Percentiles rank a stretch among this genome's conserved stretches.
phyloP scores from a whole-genome alignment of 2,113 vertebrate species.

The Oceanites oceanicus region DNA sequence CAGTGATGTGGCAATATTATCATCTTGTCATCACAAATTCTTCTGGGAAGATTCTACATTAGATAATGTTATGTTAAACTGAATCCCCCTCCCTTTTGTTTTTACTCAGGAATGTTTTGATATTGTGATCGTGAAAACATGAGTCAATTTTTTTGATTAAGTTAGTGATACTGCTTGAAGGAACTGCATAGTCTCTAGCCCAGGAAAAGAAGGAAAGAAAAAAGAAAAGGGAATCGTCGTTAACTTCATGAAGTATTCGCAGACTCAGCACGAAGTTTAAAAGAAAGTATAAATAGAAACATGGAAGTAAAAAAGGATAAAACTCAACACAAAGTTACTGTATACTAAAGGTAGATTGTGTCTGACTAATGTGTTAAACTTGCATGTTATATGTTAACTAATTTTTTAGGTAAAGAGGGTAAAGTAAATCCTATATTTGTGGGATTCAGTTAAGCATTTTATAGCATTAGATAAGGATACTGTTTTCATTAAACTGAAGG shows the following conservation, averaged over 20 bases:
- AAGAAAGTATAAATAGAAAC: background rate
- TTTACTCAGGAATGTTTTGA: conserved; percentile 5
- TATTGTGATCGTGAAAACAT: background rate
- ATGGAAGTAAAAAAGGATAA: background rate
- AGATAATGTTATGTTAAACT: conserved; percentile 21
- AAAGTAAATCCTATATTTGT: background rate
- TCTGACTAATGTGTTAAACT: background rate
- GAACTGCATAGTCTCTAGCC: background rate
- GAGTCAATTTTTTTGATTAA: background rate
- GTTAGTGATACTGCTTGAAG: background rate
- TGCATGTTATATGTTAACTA: background rate
- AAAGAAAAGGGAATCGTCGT: background rate
- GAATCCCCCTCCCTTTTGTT: conserved; percentile 33
- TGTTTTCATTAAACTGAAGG: conserved; percentile 31
- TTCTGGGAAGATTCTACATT: conserved; percentile 17
- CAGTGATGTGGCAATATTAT: conserved; percentile 6
- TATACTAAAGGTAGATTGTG: background rate
- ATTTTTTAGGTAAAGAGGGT: background rate
- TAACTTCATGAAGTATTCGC: background rate
- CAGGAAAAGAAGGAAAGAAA: background rate
- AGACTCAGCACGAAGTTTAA: background rate
- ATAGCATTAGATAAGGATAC: background rate
- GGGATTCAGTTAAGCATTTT: background rate
- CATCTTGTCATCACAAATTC: background rate
- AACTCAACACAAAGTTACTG: background rate